Evolutionary conservation across 1,140 invertebrate genomes (phyloP).

Genomic region (Ooceraea biroi): DNA sequence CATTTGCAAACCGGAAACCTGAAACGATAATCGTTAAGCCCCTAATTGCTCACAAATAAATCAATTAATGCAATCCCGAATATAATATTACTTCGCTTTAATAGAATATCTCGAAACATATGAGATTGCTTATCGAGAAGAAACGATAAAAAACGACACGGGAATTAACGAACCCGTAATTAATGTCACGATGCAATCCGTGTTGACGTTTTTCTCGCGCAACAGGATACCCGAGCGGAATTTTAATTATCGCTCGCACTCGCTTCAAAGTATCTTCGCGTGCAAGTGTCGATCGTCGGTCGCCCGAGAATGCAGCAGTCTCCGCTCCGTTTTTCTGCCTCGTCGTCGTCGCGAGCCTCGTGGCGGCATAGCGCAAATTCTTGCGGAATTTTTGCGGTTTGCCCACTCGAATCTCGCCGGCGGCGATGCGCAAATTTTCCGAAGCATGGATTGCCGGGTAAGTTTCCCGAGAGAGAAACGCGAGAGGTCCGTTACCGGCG

Average conservation of each 20-base stretch:
- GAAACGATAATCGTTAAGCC: no score
- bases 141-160: neutral
- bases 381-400: constrained; percentile 62
- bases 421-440: constrained; percentile 19
- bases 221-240: constrained; percentile 42
- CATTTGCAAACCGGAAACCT: no score
- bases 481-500: constrained; percentile 52
- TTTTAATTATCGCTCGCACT: constrained; percentile 66
- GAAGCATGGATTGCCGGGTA: neutral
- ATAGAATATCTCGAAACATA: neutral
- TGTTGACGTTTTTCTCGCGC: constrained; percentile 19
- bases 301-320: constrained; percentile 60
- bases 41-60: neutral
- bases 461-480: constrained; percentile 43
- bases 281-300: constrained; percentile 36
- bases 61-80: neutral
- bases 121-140: neutral
- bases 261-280: constrained; percentile 60
- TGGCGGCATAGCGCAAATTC: constrained; percentile 41
- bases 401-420: constrained; percentile 47
- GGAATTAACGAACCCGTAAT: constrained; percentile 6
- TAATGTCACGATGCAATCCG: neutral
- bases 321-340: constrained; percentile 21
- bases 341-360: constrained; percentile 40
- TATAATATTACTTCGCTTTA: neutral